Evolutionary conservation across 2,888 invertebrate genomes (phyloP), one percentile per base, ranked within the genome.

Genomic region (Ypsolopha sequella): DNA sequence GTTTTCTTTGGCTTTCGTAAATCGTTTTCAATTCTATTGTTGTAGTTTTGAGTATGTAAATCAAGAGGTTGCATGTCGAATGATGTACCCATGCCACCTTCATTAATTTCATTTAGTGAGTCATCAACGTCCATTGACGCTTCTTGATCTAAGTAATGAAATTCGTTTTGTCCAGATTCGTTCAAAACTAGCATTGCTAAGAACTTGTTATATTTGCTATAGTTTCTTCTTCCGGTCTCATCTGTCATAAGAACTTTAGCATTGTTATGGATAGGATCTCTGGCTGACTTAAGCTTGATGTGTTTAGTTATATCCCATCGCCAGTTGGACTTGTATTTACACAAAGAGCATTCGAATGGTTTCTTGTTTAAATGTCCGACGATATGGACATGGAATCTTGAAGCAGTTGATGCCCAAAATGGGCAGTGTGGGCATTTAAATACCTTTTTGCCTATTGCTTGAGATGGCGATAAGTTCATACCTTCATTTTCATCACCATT

Each of bases 281-380:
- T 89, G 24, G 93, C 93, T 7, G 94, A 93, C 85, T 96, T 96
- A 63, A 96, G 87, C 66, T 95, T 93, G 58, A 98, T 97, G 76
- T 98, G 98, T 75, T 98, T 96, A 34, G 96, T 95, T 55, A 98
- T 96, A 80, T 98, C 98, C 95, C 97, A 97, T 58, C 97, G 91
- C 97, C 97, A 98, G 72, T 98, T 98, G 35, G 97, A 97, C 62
- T 95, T 92, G 70, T 97, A 96, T 51, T 95, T 93, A 81, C 98
- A 98, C 11, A 95, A 88, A 1, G 97, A 97, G 80, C 98, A 98
- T 78, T 97, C 95, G 75, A 97, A 98, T 0, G 97, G 97, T 70
- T 96, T 95, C 70, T 94, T 94, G 76, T 96, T 96, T 59, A 95
- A 88, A 77, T 97, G 97, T 1, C 96, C 96, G 9, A 96, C 96